phyloP scores from a whole-genome alignment of 1,140 invertebrate genomes.

The Triops longicaudatus region DNA sequence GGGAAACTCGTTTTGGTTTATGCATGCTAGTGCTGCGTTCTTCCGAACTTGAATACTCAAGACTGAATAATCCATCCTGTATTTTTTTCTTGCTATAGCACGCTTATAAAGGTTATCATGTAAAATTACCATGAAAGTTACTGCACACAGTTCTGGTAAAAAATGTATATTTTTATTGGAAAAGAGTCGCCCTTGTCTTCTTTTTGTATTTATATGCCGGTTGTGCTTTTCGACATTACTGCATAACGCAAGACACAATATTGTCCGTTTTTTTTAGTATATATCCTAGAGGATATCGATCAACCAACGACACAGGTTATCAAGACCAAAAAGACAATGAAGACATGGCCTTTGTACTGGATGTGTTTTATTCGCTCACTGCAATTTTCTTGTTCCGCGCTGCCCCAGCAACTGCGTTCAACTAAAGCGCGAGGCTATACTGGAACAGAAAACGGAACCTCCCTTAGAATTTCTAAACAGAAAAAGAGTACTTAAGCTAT shows the following conservation, averaged over 20 bases:
- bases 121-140: not conserved
- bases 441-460: not conserved
- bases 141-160: not conserved
- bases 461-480: not conserved
- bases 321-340: not conserved
- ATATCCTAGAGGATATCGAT: not conserved
- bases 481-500: conserved; percentile 2
- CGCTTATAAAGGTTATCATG: not conserved
- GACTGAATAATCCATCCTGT: no score
- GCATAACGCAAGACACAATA: not conserved
- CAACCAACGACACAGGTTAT: not conserved
- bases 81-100: no score
- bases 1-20: no score
- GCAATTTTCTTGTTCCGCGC: not conserved
- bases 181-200: not conserved
- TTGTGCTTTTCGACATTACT: not conserved
- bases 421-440: not conserved
- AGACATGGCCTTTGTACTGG: not conserved
- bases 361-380: not conserved
- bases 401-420: conserved; percentile 3
- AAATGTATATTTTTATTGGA: not conserved
- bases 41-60: no score
- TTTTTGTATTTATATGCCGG: not conserved
- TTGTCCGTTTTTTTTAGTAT: not conserved
- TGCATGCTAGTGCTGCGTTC: no score